phyloP scores from a whole-genome alignment of 2,888 invertebrate genomes.

The Subacronicta megacephala region DNA sequence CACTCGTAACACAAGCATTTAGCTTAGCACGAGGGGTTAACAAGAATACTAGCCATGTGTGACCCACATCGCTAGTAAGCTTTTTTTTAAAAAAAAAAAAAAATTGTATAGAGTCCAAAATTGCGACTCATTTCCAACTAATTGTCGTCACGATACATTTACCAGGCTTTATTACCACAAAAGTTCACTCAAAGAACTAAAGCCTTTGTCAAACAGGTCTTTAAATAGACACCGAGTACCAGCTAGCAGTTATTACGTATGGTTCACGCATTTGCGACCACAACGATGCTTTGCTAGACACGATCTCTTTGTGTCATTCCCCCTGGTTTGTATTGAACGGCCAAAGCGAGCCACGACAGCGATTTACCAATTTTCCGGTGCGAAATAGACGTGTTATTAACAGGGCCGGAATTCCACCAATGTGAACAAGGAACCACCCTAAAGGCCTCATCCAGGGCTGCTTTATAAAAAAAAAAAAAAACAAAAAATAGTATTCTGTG shows the following conservation, averaged over 20 bases:
- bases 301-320: constrained; percentile 55
- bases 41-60: too few relatives aligned
- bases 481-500: too few relatives aligned
- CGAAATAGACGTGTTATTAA: constrained; percentile 63
- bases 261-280: constrained; percentile 61
- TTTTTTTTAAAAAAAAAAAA: too few relatives aligned
- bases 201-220: constrained; percentile 42
- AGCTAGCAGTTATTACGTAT: constrained; percentile 59
- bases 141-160: constrained; percentile 31
- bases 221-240: constrained; percentile 35
- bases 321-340: constrained; percentile 59
- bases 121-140: constrained; percentile 2
- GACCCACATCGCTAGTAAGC: too few relatives aligned
- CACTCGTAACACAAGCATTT: too few relatives aligned
- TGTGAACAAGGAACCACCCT: too few relatives aligned
- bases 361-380: constrained; percentile 69
- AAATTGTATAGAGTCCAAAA: neutral
- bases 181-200: constrained; percentile 31
- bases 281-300: constrained; percentile 57
- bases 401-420: too few relatives aligned
- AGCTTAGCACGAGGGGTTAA: too few relatives aligned
- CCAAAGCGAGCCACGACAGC: constrained; percentile 55
- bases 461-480: too few relatives aligned
- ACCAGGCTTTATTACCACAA: constrained; percentile 26
- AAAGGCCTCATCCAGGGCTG: too few relatives aligned